These are phyloP conservation scores for Gopherus flavomarginatus DNA, from an alignment of 2,113 vertebrate genomes.

Conservation along the genomic window DNA sequence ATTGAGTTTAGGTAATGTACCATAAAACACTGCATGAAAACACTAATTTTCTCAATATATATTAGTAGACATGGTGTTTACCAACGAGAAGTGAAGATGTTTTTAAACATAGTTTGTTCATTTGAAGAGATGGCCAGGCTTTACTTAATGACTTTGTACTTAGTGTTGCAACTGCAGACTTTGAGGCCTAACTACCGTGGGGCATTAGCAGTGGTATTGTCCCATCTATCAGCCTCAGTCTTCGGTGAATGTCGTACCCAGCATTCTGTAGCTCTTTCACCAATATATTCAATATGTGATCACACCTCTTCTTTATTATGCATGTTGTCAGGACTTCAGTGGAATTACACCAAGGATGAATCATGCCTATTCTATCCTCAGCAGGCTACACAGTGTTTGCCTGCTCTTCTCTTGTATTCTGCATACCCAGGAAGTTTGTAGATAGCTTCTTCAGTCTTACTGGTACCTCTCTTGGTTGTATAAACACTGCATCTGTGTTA, in stretches of 20 bases:
- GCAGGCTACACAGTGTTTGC: neutral
- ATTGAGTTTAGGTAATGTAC: conserved; percentile 87
- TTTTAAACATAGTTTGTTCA: conserved; percentile 79
- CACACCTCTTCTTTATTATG: neutral
- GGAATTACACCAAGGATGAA: neutral
- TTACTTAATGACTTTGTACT: neutral
- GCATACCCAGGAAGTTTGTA: conserved; percentile 25
- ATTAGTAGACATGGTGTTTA: conserved; percentile 79
- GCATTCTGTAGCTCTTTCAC: conserved; percentile 2
- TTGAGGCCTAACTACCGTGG: neutral
- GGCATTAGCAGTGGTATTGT: neutral
- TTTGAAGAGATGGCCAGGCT: conserved; percentile 57
- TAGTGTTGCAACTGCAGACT: neutral
- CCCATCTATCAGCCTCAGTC: neutral
- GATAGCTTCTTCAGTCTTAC: neutral
- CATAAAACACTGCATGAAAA: conserved; percentile 84
- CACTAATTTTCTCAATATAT: conserved; percentile 86
- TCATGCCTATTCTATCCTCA: conserved; percentile 31
- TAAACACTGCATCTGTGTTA: neutral
- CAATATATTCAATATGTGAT: neutral
- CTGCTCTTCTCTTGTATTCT: neutral
- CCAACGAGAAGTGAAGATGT: conserved; percentile 69
- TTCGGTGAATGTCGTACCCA: neutral
- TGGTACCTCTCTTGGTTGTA: neutral
- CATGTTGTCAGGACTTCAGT: neutral